Evolutionary conservation across 2,888 invertebrate genomes (phyloP).

Genomic region (Agrochola litura): DNA sequence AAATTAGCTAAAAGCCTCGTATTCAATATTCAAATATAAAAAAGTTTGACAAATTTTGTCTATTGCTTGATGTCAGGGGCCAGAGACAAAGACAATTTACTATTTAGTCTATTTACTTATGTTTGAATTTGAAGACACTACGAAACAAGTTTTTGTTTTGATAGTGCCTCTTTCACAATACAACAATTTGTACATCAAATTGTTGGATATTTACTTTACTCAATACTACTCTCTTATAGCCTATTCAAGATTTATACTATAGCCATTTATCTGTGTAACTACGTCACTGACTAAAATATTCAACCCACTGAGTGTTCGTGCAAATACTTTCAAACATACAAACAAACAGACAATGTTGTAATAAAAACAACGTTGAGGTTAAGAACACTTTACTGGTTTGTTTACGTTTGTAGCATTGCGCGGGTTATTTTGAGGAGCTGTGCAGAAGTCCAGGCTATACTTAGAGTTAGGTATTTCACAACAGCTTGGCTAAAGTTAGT

Average conservation of each 20-base stretch:
- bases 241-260: neutral
- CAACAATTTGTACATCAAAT: neutral
- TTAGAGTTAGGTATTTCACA: slow-evolving; percentile 1
- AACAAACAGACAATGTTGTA: slow-evolving; percentile 23
- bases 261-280: neutral
- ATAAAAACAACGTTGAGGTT: slow-evolving; percentile 24
- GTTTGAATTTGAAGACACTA: too few relatives aligned
- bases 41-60: too few relatives aligned
- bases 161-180: neutral
- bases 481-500: neutral
- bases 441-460: neutral
- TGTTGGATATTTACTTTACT: neutral
- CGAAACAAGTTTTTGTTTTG: neutral
- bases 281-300: slow-evolving; percentile 4
- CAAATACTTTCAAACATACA: slow-evolving; percentile 30
- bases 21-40: too few relatives aligned
- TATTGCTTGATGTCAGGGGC: too few relatives aligned
- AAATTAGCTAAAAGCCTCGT: too few relatives aligned
- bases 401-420: slow-evolving; percentile 18
- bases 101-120: too few relatives aligned
- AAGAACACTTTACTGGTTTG: slow-evolving; percentile 28
- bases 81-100: too few relatives aligned
- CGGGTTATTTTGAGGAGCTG: slow-evolving; percentile 16
- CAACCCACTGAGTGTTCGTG: slow-evolving; percentile 11
- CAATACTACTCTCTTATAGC: neutral